Percentiles rank a stretch among this genome's conserved stretches.
phyloP scores from a whole-genome alignment of 2,113 vertebrate species.

The Bubalus kerabau region DNA sequence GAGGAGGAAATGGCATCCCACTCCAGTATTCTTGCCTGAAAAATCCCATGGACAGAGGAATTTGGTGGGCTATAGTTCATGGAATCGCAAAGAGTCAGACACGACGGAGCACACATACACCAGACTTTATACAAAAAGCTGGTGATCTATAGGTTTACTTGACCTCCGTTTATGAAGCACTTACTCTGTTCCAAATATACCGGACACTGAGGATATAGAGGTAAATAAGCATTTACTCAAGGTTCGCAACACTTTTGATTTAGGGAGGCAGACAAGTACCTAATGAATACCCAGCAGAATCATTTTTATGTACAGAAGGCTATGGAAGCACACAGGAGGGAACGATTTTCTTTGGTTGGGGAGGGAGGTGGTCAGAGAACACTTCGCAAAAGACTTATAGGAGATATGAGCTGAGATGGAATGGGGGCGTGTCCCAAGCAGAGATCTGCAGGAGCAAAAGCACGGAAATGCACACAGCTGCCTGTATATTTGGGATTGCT shows the following conservation, averaged over 20 bases:
- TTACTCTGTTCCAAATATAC: neutral
- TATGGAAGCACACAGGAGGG: neutral
- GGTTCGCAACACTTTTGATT: neutral
- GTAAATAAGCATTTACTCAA: neutral
- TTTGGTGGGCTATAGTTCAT: neutral
- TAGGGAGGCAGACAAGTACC: neutral
- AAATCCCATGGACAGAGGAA: neutral
- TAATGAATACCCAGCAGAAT: neutral
- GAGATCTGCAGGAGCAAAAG: neutral
- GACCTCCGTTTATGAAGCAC: neutral
- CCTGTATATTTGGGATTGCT: neutral
- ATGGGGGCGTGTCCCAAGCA: neutral
- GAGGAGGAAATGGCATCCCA: neutral
- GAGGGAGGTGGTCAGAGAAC: neutral
- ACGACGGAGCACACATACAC: neutral
- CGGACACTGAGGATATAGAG: neutral
- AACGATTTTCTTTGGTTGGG: neutral
- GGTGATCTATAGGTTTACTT: neutral
- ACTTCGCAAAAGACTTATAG: neutral
- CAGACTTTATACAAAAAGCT: neutral
- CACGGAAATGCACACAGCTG: rapidly evolving
- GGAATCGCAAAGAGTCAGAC: neutral
- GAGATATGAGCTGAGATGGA: neutral
- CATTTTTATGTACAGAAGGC: neutral
- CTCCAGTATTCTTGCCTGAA: neutral